Percentiles rank a stretch among this genome's conserved stretches.
These are phyloP conservation scores for Coptodon bakossiorum DNA, from an alignment of 2,113 vertebrate genomes.

Conservation along the genomic window DNA sequence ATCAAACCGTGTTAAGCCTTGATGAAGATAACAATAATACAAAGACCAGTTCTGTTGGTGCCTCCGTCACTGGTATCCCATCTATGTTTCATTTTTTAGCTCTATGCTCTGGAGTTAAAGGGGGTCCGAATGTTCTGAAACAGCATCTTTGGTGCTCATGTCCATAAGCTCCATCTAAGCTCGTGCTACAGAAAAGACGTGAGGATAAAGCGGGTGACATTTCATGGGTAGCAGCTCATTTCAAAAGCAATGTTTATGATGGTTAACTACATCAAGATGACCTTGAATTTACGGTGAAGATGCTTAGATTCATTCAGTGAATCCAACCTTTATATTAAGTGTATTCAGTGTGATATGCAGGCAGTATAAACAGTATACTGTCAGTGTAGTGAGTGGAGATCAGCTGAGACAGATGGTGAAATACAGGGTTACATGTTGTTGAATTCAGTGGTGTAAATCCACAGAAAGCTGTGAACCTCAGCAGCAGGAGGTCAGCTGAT, in stretches of 20 bases:
- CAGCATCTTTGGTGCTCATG: not conserved
- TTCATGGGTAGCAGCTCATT: not conserved
- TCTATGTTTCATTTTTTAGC: not conserved
- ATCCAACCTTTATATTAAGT: not conserved
- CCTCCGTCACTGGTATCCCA: not conserved
- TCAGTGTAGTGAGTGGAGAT: not conserved
- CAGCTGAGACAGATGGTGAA: not conserved
- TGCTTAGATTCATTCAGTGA: not conserved
- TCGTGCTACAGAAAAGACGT: not conserved
- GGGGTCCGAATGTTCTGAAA: not conserved
- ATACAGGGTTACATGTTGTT: not conserved
- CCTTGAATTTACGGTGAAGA: not conserved
- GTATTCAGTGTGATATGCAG: not conserved
- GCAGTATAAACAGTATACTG: not conserved
- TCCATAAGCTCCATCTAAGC: not conserved
- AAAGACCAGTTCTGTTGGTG: not conserved
- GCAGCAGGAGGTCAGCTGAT: not conserved
- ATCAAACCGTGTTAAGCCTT: not conserved
- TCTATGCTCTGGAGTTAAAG: not conserved
- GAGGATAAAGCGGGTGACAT: rapidly evolving
- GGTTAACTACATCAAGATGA: not conserved
- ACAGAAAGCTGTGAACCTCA: not conserved
- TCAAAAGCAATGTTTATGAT: not conserved
- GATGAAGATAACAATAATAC: not conserved
- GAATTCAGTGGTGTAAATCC: not conserved